Evolutionary conservation across 2,113 vertebrate genomes (phyloP).

Genomic region (Tetrax tetrax): DNA sequence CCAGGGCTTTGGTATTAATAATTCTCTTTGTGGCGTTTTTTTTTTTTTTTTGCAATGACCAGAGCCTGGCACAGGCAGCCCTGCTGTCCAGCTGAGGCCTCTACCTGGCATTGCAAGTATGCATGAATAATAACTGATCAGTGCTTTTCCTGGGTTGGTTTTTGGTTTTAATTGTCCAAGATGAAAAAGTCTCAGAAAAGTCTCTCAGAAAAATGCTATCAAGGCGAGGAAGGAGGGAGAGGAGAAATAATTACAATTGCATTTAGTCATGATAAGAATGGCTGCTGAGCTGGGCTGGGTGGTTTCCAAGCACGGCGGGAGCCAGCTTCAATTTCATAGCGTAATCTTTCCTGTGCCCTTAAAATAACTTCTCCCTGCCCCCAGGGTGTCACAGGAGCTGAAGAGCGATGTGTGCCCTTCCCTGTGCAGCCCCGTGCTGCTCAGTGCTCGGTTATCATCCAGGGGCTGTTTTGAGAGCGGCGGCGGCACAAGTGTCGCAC

Average conservation of each 20-base stretch:
- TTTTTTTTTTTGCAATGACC: neutral
- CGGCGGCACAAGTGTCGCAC: rapidly evolving
- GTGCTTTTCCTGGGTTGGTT: neutral
- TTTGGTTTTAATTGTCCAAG: neutral
- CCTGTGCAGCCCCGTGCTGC: neutral
- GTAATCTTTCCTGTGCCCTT: conserved; percentile 19
- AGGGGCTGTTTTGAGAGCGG: neutral
- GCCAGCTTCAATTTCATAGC: conserved; percentile 33
- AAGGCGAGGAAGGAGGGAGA: neutral
- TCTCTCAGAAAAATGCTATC: conserved; percentile 17
- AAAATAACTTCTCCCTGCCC: conserved; percentile 57
- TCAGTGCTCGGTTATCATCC: neutral
- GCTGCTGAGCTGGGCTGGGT: conserved; percentile 37
- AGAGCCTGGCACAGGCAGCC: neutral
- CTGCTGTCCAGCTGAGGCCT: neutral
- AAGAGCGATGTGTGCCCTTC: neutral
- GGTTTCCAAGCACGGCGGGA: conserved; percentile 15
- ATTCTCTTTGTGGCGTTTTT: neutral
- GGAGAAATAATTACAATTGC: conserved; percentile 5
- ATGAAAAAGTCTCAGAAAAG: too few relatives aligned
- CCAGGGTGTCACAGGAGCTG: neutral
- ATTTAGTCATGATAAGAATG: conserved; percentile 42
- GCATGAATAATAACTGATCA: neutral
- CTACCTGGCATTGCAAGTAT: conserved; percentile 34
- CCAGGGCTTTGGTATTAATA: neutral